These are phyloP conservation scores for Drosophila subpulchrella DNA, from an alignment of 1,140 invertebrate genomes.

Conservation along the genomic window DNA sequence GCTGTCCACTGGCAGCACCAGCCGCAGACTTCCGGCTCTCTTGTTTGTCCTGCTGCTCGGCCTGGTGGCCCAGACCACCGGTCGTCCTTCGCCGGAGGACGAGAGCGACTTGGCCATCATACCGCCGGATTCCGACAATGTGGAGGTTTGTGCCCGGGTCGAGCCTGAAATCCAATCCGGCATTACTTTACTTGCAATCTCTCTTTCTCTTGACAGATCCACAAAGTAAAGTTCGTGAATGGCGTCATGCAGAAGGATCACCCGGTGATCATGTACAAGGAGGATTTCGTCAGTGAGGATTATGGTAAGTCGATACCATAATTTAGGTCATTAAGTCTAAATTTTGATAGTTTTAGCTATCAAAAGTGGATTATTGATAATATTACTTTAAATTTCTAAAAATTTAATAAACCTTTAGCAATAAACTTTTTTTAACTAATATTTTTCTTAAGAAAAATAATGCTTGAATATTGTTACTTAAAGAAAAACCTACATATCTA, in stretches of 20 bases:
- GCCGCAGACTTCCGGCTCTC: slow-evolving; percentile 45
- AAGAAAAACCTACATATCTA: too few relatives aligned
- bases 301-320: slow-evolving; percentile 54
- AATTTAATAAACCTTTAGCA: too few relatives aligned
- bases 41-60: slow-evolving; percentile 43
- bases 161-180: slow-evolving; percentile 6
- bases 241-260: slow-evolving; percentile 71
- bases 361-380: too few relatives aligned
- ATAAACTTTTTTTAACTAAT: too few relatives aligned
- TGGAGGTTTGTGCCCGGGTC: slow-evolving; percentile 57
- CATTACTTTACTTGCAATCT: slow-evolving; percentile 1
- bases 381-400: too few relatives aligned
- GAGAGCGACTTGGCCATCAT: slow-evolving; percentile 48
- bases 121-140: slow-evolving; percentile 69
- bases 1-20: slow-evolving; percentile 14
- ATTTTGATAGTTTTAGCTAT: too few relatives aligned
- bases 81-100: slow-evolving; percentile 43
- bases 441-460: too few relatives aligned
- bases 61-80: slow-evolving; percentile 17
- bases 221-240: slow-evolving; percentile 64
- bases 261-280: slow-evolving; percentile 79
- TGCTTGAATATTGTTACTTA: too few relatives aligned
- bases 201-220: slow-evolving; percentile 43
- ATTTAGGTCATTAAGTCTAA: too few relatives aligned
- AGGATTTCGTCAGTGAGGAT: slow-evolving; percentile 79